Evolutionary conservation across 23 tunicate species (phyloP).

Genomic region (Halocynthia roretzi): DNA sequence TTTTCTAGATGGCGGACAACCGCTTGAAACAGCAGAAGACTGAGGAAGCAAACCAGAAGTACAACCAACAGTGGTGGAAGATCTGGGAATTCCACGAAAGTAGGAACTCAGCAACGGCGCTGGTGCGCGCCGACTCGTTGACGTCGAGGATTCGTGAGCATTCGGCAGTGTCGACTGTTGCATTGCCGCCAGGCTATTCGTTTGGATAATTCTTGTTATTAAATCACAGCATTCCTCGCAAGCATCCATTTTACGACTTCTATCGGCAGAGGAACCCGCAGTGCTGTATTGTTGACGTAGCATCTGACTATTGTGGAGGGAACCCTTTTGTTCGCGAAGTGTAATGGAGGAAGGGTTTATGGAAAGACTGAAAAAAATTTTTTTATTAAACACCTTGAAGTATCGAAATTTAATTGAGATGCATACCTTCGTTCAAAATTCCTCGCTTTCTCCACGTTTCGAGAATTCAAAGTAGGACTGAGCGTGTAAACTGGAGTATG

Average conservation of each 20-base stretch:
- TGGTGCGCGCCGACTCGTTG: constrained; percentile 1
- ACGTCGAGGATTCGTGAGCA: no score
- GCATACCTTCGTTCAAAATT: no score
- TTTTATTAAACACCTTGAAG: not conserved
- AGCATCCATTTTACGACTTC: constrained; percentile 24
- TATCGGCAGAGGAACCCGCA: not conserved
- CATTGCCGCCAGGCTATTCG: constrained; percentile 7
- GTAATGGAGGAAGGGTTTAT: not conserved
- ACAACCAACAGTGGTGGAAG: no score
- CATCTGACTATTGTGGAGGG: not conserved
- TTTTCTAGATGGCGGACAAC: no score
- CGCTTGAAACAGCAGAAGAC: no score
- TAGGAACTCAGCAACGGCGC: not conserved
- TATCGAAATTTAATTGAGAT: no score
- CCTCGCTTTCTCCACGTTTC: not conserved
- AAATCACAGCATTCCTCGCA: constrained; percentile 28
- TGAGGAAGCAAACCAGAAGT: no score
- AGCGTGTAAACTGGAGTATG: constrained; percentile 45
- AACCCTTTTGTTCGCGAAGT: not conserved
- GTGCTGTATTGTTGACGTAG: not conserved
- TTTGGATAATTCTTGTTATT: constrained; percentile 13
- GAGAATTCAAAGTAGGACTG: constrained; percentile 21
- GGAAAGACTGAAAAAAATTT: not conserved
- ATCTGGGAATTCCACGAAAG: no score
- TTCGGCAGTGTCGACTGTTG: no score